Evolutionary conservation across 2,113 vertebrate species (phyloP), one percentile per base, ranked within the genome.

Genomic region (Lophochroa leadbeateri): DNA sequence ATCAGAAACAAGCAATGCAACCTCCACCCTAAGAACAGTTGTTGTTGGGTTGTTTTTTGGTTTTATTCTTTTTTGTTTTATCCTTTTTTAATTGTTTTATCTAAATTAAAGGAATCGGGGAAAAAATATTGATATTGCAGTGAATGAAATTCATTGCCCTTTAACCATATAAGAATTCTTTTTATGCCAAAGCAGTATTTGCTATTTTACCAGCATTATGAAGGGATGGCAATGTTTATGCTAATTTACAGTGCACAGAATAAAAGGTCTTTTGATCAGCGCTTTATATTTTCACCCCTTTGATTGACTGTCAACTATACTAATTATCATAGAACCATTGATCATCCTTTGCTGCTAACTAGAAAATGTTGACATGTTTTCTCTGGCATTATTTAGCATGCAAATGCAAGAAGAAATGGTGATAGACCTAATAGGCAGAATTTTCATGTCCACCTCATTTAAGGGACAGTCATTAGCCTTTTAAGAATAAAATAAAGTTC

Each of bases 181-280:
- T 95, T 89, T 76, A 82, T 87, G 78, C 53, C 77, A 72, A 82
- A 75, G 53, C 35, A 61, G 13, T 65, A 57, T 69, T 77, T 95
- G 37, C 44, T 82, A 37, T 10, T 86, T 93, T 70, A 75, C 31
- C 92, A 65, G 44, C 17, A 27, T 55, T 84, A 81, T 82, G 74
- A 96, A 90, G 74, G 63, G 78, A 91, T 90, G 37, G 49, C 31
- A 91, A 57, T 76, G 49, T 87, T 94, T 92, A 84, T 94, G 77
- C 88, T 96, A 87, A 97, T 96, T 94, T 61, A 87, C 35, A 94
- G 82, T 85, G 80, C 92, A 95, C 29, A 86, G 90, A 96, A 95
- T 64, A 93, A 94, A 94, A 92, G 77, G 52, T 85, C 96, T 96
- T 96, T 97, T 96, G 95, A 97, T 96, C 94, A 91, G 86, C 88